phyloP scores from a whole-genome alignment of 1,140 invertebrate species.

The Drosophila bifasciata region DNA sequence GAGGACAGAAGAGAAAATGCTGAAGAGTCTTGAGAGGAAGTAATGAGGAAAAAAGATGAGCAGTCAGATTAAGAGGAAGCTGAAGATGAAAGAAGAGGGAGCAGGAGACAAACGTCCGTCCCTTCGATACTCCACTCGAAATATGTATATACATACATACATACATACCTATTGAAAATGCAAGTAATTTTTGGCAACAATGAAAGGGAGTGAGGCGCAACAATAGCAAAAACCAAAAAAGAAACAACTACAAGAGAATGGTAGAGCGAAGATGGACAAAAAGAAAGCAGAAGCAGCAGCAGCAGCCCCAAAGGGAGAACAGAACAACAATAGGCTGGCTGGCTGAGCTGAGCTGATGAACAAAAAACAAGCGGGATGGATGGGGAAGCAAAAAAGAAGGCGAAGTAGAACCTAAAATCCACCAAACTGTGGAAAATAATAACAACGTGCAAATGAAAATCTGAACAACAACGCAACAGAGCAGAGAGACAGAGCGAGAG shows the following conservation, averaged over 20 bases:
- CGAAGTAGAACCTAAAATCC: conserved; percentile 23
- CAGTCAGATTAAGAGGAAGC: no score
- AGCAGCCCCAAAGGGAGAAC: conserved; percentile 32
- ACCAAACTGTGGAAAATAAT: conserved; percentile 56
- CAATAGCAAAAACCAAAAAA: background rate
- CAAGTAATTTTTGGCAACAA: conserved; percentile 44
- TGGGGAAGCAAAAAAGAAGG: conserved; percentile 14
- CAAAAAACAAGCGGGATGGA: conserved; percentile 20
- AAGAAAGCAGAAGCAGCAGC: conserved; percentile 10
- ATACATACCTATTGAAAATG: conserved; percentile 55
- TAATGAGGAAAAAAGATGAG: no score
- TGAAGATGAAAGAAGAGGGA: no score
- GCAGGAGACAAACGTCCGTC: no score
- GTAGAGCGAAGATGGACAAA: background rate
- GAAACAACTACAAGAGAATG: conserved; percentile 4
- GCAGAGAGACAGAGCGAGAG: background rate
- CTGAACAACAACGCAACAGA: conserved; percentile 11
- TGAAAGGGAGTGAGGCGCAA: background rate
- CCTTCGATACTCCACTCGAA: background rate
- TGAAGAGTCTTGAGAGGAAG: no score
- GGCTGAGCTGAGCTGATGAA: background rate
- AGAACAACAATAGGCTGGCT: conserved; percentile 30
- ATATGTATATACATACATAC: background rate
- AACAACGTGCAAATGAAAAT: conserved; percentile 74
- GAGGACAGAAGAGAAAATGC: no score